Percentiles rank a stretch among this genome's conserved stretches.
phyloP scores from a whole-genome alignment of 2,113 vertebrate species.

The Hyperoodon ampullatus region DNA sequence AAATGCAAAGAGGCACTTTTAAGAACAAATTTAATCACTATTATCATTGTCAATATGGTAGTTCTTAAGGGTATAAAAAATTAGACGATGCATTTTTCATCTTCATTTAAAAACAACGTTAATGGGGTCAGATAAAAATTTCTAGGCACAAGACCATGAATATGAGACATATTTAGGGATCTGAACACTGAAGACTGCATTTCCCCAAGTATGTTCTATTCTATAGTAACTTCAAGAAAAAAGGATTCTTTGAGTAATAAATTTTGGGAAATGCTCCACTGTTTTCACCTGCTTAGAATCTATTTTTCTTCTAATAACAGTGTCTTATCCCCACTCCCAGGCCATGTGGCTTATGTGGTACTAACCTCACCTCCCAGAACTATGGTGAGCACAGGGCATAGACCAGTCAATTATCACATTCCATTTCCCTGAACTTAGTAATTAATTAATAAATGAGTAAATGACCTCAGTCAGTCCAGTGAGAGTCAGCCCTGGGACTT shows the following conservation, averaged over 20 bases:
- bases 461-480: not conserved
- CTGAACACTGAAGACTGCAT: not conserved
- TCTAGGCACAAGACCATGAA: not conserved
- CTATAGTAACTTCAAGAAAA: not conserved
- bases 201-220: not conserved
- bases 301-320: conserved; percentile 23
- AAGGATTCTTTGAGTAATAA: not conserved
- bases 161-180: not conserved
- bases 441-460: not conserved
- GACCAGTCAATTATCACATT: not conserved
- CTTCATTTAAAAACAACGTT: not conserved
- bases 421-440: not conserved
- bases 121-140: not conserved
- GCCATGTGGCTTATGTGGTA: not conserved
- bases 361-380: not conserved
- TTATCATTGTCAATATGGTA: not conserved
- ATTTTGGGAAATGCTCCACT: not conserved
- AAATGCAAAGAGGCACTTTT: not conserved
- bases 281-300: not conserved
- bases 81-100: not conserved
- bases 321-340: not conserved
- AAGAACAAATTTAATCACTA: not conserved
- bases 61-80: not conserved
- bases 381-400: not conserved
- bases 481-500: not conserved